Evolutionary conservation across 2,888 invertebrate genomes (phyloP), one percentile per base, ranked within the genome.

Genomic region (Bembecia ichneumoniformis): DNA sequence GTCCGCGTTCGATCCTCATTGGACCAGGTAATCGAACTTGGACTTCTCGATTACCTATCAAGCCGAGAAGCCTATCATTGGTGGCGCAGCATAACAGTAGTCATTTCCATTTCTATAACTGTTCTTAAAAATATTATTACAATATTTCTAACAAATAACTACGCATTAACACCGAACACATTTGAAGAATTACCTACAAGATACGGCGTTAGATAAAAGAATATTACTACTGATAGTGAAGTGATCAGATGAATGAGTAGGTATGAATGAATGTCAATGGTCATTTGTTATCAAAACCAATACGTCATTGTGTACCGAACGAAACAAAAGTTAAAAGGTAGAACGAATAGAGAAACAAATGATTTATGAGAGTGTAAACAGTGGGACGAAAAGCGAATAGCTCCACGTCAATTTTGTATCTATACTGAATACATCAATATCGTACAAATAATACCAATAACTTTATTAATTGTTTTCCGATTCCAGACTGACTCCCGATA

Each of bases 291-390:
- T 68, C 66, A 55, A 62, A 53, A 63, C 63, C 67, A 70, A 71
- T 68, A 44, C 44, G 44, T 44, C 44, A 44, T 11, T 15, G 59
- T 60, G 60, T 64, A 67, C 64, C 64, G 58, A 64, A 62, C 60
- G 59, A 55, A 62, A 59, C 49, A 49, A 49, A 55, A 55, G 51
- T 50, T 46, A 40, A 40, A 40, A 40, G 52, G 47, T 54, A 51
- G 51, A 53, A 55, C 60, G 64, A 63, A 63, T 66, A 65, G 51
- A 60, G 58, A 64, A 67, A 69, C 69, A 64, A 73, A 72, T 74
- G 75, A 78, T 78, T 66, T 66, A 79, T 74, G 62, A 52, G 49
- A 60, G 57, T 61, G 74, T 72, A 74, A 77, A 78, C 69, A 62
- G 62, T 61, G 60, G 67, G 60, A 69, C 63, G 68, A 65, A 66